These are phyloP conservation scores for Ceratosolen solmsi DNA, from an alignment of 1,140 invertebrate species.

Conservation along the genomic window DNA sequence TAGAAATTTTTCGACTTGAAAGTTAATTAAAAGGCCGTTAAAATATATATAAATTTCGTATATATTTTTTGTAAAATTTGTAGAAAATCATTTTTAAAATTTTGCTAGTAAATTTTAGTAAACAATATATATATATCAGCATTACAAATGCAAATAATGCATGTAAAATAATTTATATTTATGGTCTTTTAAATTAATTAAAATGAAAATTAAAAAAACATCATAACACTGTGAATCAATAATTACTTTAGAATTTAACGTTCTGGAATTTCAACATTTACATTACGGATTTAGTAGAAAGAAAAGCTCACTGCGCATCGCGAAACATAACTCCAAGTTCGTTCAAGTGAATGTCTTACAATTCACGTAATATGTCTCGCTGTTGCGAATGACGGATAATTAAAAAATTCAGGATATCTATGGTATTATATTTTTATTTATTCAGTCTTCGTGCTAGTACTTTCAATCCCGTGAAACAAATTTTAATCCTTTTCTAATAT, in stretches of 20 bases:
- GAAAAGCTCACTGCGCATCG: neutral
- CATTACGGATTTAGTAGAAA: neutral
- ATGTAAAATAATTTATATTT: too few relatives aligned
- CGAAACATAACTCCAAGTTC: neutral
- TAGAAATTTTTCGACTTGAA: neutral
- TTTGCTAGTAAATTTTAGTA: too few relatives aligned
- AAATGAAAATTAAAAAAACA: too few relatives aligned
- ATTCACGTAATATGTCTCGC: neutral
- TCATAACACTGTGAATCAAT: too few relatives aligned
- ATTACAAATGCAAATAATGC: too few relatives aligned
- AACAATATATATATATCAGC: too few relatives aligned
- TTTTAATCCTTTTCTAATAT: slow-evolving; percentile 50
- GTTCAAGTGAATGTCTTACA: neutral
- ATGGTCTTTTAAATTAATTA: too few relatives aligned
- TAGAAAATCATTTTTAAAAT: too few relatives aligned
- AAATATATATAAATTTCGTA: slow-evolving; percentile 40
- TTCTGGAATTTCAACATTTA: neutral
- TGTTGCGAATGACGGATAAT: neutral
- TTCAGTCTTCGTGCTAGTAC: slow-evolving; percentile 62
- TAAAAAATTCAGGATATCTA: neutral
- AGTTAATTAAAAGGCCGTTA: slow-evolving; percentile 17
- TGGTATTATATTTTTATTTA: neutral
- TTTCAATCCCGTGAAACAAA: slow-evolving; percentile 51
- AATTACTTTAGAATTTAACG: too few relatives aligned
- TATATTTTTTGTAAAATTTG: neutral